Evolutionary conservation across 2,888 invertebrate genomes (phyloP), one percentile per base, ranked within the genome.

Genomic region (Candidula unifasciata): DNA sequence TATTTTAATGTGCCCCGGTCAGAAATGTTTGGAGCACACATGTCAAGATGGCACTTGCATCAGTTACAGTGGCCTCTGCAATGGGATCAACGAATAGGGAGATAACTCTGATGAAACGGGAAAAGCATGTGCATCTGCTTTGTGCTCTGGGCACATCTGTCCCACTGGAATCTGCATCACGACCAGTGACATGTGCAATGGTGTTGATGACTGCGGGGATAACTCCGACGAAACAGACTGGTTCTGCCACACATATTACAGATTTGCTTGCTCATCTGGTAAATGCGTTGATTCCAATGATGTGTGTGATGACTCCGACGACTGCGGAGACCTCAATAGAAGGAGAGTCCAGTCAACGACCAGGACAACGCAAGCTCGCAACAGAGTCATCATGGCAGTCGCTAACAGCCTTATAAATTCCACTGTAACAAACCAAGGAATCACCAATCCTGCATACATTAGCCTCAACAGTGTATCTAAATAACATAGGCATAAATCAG

Each of bases 51-150:
- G 78, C 24, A 3, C 3, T 1, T 78, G 78, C 16, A 60, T 78
- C n/a, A 2, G 5, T 37, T 13, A 13, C n/a, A 30, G 3, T 37
- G 2, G 37, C 2, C 2, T 64, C n/a, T 78, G 78, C 64, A 18
- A 78, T 37, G 78, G 64, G 0, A n/a, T 64, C 24, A 13, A 78
- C 24, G 37, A 78, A n/a, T 78, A 64, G 13, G 64, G 64, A 6
- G 78, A 78, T 24, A 24, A 60, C 18, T 64, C 78, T n/a, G 78
- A 78, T 64, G 78, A 78, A 37, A 64, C 44, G 3, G 44, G 10
- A 3, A 6, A 10, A 10, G 10, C 44, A 44, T 44, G 44, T 44
- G 44, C 10, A 10, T 6, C 8, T 44, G 8, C 6, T 6, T 13
- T 13, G 13, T 44, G 44, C 13, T 44, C 44, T 6, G 44, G 44